phyloP scores from a whole-genome alignment of 1,140 invertebrate species.

The Gonioctena quinquepunctata region DNA sequence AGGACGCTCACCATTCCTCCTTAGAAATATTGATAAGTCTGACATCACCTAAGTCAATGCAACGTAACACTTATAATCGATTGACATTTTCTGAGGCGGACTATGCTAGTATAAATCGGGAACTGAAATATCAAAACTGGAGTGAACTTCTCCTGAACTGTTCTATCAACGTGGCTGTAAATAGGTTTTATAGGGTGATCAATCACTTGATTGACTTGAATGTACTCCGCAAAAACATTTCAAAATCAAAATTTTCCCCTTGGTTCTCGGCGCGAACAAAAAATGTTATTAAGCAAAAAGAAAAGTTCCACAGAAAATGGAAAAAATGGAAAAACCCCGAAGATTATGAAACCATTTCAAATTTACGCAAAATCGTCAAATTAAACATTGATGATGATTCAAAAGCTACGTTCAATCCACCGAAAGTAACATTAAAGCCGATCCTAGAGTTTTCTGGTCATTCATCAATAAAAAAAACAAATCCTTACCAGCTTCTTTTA shows the following conservation, averaged over 20 bases:
- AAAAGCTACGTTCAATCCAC: not conserved
- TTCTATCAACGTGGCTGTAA: too few species aligned
- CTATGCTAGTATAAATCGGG: too few species aligned
- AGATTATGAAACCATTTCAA: not conserved
- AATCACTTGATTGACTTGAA: not conserved
- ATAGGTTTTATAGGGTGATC: not conserved
- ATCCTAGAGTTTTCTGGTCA: too few species aligned
- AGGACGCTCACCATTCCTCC: not conserved
- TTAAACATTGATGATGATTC: not conserved
- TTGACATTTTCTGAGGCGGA: not conserved
- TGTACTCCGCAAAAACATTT: not conserved
- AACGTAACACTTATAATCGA: not conserved
- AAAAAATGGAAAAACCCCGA: not conserved
- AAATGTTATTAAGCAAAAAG: not conserved
- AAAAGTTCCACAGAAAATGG: not conserved
- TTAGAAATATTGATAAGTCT: not conserved
- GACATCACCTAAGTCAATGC: not conserved
- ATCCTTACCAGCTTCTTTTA: not conserved
- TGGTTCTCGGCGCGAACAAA: not conserved
- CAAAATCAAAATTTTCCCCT: not conserved
- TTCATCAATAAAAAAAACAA: not conserved
- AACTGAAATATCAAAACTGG: too few species aligned
- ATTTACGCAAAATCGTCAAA: too few species aligned
- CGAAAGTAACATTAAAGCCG: too few species aligned
- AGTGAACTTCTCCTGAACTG: too few species aligned